Base-by-base conservation (phyloP, 2,797 vertebrate species). In the Sparidentex hasta region DNA sequence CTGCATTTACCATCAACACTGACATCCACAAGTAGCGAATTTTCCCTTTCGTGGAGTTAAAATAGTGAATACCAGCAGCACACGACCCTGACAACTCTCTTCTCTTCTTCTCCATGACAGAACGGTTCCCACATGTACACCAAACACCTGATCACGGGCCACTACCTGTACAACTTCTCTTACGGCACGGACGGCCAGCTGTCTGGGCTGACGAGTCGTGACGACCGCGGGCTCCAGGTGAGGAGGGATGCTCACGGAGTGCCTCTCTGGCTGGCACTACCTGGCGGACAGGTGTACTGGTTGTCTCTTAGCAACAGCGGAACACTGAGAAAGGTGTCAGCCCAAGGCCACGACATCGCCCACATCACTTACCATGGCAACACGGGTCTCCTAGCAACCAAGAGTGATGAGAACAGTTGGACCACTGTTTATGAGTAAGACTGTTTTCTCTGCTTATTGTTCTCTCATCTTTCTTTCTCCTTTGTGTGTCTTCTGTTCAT, bases 351-450 rank as follows among this genome's bases (percentile, higher is more conserved):
- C 87, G 98, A 98, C 93, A 93, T 99, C 71, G 96, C 97, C 80
- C 94, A 98, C 84, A 97, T 99, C 96, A 97, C 97, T 2, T 99
- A 98, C 86, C 97, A 98, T 51, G 98, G 98, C 75, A 98, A 96
- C 91, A 97, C 96, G 0, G 97, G 97, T 82, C 97, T 99, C 90
- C 94, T 99, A 81, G 96, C 97, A 81, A 98, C 97, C 88, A 98
- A 98, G 93, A 98, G 97, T 20, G 96, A 98, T 46, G 97, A 99
- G 90, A 98, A 99, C 27, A 97, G 97, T 82, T 99, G 98, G 98
- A 98, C 97, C n/a, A 98, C 97, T 2, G 97, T 99, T 82, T 99
- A 98, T 74, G 97, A 98, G 98, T 99, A 96, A 97, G 97, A 73
- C 46, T 56, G 18, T 52, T 75, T 11, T 64, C 61, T 74, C 25